Evolutionary conservation across 2,113 vertebrate species (phyloP), one percentile per base, ranked within the genome.

Genomic region (Podocnemis expansa): DNA sequence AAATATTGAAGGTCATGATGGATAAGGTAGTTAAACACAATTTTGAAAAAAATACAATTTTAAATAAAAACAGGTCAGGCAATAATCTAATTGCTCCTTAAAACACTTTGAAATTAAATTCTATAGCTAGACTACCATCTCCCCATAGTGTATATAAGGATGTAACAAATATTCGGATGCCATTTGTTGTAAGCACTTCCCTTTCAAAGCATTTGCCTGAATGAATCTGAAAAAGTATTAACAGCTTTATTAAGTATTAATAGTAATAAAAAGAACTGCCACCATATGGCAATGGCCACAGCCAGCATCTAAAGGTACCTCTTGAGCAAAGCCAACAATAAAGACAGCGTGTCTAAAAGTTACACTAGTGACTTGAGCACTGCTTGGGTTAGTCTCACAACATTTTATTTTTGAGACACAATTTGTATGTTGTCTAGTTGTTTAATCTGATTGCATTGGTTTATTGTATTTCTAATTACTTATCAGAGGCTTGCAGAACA

Each of bases 281-380:
- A 21, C 47, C 3, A 5, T 25, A 22, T 0, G 0, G 49, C 41
- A 5, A 13, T 41, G 0, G 0, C 19, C 82, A n/a, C 21, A 55
- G 22, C 51, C 6, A 87, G 73, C 80, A 10, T 17, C 49, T 84
- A 13, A 10, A 75, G 58, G 63, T 27, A 14, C 16, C 58, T 31
- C 3, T 14, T 1, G 2, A 86, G 45, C 45, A 10, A 0, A 1
- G 80, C 21, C 0, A 1, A 82, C 31, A 38, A 80, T 85, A 76
- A 58, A 5, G 49, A 82, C 78, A 63, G 6, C 82, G 10, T 1
- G 1, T 8, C 87, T 54, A 73, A 43, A 56, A 78, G 2, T 29
- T 43, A 63, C n/a, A 2, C 29, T 86, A 82, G 16, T 67, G 63
- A 31, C 34, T 67, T 67, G 29, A 31, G 34, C 34, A n/a, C 19